Evolutionary conservation across 2,113 vertebrate species (phyloP), one percentile per base, ranked within the genome.

Genomic region (Cavia porcellus): DNA sequence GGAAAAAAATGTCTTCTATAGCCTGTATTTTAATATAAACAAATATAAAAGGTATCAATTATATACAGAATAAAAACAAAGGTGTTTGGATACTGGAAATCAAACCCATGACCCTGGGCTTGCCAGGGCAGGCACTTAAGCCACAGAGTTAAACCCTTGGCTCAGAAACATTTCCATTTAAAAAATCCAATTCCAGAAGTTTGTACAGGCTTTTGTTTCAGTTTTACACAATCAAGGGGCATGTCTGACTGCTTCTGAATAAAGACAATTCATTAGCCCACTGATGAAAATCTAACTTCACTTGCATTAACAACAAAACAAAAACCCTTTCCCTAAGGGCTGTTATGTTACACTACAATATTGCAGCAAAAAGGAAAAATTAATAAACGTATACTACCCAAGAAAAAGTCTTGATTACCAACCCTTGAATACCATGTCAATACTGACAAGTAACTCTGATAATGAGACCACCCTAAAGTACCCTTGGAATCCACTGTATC

Each of bases 191-290:
- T 20, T 64, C 25, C 8, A 61, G 15, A 95, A 93, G 7, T 89
- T 15, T 55, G 30, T 70, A 62, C 81, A 88, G 72, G 24, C 57
- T 88, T 96, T 88, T 19, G 87, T 61, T 92, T 22, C 50, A 90
- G 42, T 91, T 90, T 72, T 47, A 86, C 17, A 61, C 3, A 77
- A 93, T 96, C 75, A 95, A 92, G 59, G 74, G 82, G 10, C 57
- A 10, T 38, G 42, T 68, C 11, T 62, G n/a, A 66, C 30, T 86
- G 70, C 35, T 93, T 77, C 50, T 90, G 35, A 87, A 86, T 45
- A 96, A 79, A 86, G 55, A 35, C 10, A 80, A 61, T 35, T 32
- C 38, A 87, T 28, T 35, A 80, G 47, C 30, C n/a, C 59, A 87
- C 24, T 30, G 11, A n/a, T 79, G 32, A 70, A 38, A 59, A 95